Conservation (phyloP, 2,113 vertebrate genomes). For the Axis porcinus region DNA sequence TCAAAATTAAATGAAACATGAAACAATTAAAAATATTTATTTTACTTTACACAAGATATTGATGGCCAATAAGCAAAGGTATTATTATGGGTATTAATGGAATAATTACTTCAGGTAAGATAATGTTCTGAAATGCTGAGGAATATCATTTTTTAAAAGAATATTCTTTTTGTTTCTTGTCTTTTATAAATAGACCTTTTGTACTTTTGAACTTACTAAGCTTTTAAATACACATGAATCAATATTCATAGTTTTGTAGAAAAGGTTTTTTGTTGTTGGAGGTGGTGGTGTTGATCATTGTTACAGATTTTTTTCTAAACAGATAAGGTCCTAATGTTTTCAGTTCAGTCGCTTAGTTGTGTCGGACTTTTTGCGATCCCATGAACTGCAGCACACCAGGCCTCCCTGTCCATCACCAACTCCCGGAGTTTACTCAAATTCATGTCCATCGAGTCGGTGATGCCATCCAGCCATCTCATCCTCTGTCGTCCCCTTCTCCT, state of each 20-base stretch:
- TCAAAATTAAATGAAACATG: background rate
- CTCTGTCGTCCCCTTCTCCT: background rate
- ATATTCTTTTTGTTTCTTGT: background rate
- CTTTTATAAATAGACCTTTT: background rate
- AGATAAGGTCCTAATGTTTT: background rate
- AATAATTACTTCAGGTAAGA: background rate
- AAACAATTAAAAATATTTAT: background rate
- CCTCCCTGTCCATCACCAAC: background rate
- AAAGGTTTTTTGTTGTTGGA: background rate
- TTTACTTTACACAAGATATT: background rate
- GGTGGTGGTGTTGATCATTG: background rate
- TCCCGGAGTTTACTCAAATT: background rate
- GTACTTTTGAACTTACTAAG: background rate
- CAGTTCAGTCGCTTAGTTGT: background rate
- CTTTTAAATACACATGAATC: background rate
- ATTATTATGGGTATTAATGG: background rate
- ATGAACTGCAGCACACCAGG: background rate
- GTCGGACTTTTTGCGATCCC: background rate
- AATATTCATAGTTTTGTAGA: background rate
- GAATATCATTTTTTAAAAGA: background rate
- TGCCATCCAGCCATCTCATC: background rate
- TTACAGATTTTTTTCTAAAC: background rate
- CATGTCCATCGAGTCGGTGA: rapidly evolving
- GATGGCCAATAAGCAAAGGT: background rate
- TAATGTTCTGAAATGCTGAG: background rate